phyloP scores from a whole-genome alignment of 2,888 invertebrate genomes.

The Spicauda simplicius region DNA sequence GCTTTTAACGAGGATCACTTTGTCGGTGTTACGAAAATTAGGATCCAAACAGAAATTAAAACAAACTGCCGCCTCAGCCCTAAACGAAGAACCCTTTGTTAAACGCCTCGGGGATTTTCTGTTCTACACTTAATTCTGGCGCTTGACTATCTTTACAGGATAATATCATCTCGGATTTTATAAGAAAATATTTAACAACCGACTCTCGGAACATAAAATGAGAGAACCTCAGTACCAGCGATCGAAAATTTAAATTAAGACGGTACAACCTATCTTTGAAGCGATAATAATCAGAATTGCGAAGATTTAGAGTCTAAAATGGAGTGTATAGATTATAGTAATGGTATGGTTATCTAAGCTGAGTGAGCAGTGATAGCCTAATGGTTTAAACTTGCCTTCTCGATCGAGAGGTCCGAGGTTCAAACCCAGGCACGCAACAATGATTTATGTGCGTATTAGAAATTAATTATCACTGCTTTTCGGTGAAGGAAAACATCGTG shows the following conservation, averaged over 20 bases:
- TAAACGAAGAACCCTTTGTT: slow-evolving; percentile 14
- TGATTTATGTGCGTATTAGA: no score
- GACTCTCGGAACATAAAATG: slow-evolving; percentile 28
- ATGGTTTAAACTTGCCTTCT: no score
- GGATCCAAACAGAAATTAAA: background rate
- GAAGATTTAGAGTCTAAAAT: slow-evolving; percentile 22
- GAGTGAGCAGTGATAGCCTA: no score
- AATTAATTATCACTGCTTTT: no score
- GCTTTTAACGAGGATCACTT: background rate
- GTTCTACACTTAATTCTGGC: slow-evolving; percentile 15
- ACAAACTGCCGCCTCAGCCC: slow-evolving; percentile 20
- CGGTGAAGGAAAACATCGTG: no score
- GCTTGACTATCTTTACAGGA: slow-evolving; percentile 10
- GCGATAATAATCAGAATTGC: slow-evolving; percentile 26
- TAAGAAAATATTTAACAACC: slow-evolving; percentile 32
- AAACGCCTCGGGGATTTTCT: slow-evolving; percentile 12
- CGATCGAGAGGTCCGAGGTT: no score
- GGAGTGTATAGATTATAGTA: slow-evolving; percentile 18
- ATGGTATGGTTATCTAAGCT: slow-evolving; percentile 25
- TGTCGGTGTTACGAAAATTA: background rate
- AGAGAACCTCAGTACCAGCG: slow-evolving; percentile 12
- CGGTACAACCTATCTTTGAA: slow-evolving; percentile 14
- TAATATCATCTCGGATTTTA: slow-evolving; percentile 29
- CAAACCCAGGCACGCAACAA: no score
- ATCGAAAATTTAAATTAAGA: slow-evolving; percentile 36